These are phyloP conservation scores for Emmelina monodactyla DNA, from an alignment of 2,888 invertebrate species.

Conservation along the genomic window DNA sequence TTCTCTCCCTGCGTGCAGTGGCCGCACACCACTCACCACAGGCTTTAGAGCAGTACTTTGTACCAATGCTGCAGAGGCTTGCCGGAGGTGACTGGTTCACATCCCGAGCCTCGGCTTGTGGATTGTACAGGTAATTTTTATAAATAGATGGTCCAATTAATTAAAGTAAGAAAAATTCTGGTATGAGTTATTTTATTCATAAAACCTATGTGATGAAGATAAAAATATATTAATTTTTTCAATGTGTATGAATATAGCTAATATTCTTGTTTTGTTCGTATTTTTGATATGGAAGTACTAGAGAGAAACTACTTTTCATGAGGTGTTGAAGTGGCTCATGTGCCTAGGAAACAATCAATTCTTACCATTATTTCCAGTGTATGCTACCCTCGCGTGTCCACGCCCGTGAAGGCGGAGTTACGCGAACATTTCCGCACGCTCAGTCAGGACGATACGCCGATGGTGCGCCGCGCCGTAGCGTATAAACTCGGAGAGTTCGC, in stretches of 20 bases:
- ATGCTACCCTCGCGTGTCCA: conserved; percentile 75
- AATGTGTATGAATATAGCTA: no score
- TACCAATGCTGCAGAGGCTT: conserved; percentile 91
- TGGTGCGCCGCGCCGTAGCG: conserved; percentile 98
- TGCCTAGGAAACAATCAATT: no score
- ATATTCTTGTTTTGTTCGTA: no score
- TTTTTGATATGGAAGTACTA: no score
- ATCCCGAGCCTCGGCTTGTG: conserved; percentile 53
- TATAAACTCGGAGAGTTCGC: conserved; percentile 98
- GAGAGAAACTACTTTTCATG: no score
- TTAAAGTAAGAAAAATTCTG: no score
- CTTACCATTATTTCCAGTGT: no score
- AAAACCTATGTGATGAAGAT: no score
- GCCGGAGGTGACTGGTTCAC: conserved; percentile 90
- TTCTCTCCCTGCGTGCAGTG: conserved; percentile 88
- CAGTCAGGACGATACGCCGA: conserved; percentile 99
- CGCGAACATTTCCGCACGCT: conserved; percentile 91
- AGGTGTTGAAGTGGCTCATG: no score
- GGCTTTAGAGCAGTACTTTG: conserved; percentile 95
- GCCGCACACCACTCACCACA: conserved; percentile 93
- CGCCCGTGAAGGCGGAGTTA: conserved; percentile 76
- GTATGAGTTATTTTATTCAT: no score
- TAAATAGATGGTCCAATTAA: no score
- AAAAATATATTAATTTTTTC: no score
- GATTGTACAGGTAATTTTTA: conserved; percentile 55